These are phyloP conservation scores for Azemiops feae DNA, from an alignment of 2,113 vertebrate genomes.

Conservation along the genomic window DNA sequence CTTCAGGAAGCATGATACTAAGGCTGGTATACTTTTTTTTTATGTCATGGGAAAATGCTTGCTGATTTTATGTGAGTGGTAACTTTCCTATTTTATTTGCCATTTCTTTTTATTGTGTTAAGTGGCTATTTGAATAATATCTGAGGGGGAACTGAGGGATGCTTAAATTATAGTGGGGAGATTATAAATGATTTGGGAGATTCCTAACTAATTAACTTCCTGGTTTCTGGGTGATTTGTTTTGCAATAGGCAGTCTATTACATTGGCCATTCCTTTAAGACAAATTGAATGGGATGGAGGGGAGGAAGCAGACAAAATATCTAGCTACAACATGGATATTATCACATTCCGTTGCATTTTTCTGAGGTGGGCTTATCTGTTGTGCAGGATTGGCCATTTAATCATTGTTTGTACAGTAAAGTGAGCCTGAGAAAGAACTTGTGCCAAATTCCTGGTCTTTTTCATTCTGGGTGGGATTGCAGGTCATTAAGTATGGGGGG, in stretches of 20 bases:
- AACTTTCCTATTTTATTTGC: neutral
- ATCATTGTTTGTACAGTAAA: conserved; percentile 26
- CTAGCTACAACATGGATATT: neutral
- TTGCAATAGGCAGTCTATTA: neutral
- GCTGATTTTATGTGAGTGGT: neutral
- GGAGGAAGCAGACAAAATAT: neutral
- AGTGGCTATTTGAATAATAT: neutral
- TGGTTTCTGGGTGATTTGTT: neutral
- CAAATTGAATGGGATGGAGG: neutral
- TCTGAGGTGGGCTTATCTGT: neutral
- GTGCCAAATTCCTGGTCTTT: conserved; percentile 2
- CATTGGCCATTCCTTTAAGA: neutral
- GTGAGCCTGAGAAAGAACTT: neutral
- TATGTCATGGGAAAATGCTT: neutral
- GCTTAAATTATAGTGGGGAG: neutral
- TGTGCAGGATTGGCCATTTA: conserved; percentile 13
- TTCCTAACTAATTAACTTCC: neutral
- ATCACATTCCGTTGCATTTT: neutral
- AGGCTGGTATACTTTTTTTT: neutral
- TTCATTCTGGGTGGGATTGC: conserved; percentile 18
- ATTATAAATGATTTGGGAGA: neutral
- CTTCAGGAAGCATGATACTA: neutral
- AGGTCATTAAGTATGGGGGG: neutral
- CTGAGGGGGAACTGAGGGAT: neutral
- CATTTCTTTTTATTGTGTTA: neutral